A percentile compares a stretch with the other conserved stretches of the same genome.
Conservation (phyloP, 2,113 vertebrate genomes). For the Corvus cornix region DNA sequence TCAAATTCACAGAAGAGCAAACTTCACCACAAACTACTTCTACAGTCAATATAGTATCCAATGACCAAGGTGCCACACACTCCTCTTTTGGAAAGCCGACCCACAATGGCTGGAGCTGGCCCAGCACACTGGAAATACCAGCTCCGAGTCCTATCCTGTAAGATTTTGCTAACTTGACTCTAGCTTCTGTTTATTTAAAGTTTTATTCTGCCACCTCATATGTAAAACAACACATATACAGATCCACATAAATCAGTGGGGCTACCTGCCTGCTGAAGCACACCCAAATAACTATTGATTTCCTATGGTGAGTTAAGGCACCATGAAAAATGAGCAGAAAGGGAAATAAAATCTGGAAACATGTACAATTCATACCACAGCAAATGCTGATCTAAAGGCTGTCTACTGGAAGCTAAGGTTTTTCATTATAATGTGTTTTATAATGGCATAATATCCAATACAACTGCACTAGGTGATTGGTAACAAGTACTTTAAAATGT, state of each 20-base stretch:
- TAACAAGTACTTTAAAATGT: not conserved
- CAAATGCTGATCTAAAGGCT: not conserved
- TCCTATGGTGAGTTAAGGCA: not conserved
- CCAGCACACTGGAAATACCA: not conserved
- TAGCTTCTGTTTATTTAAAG: not conserved
- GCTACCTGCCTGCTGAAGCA: not conserved
- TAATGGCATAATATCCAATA: not conserved
- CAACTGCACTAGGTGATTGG: not conserved
- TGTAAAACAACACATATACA: not conserved
- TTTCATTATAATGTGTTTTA: not conserved
- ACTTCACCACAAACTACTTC: not conserved
- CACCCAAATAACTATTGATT: not conserved
- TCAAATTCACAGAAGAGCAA: not conserved
- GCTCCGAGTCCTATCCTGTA: not conserved
- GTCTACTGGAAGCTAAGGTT: not conserved
- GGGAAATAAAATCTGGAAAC: not conserved
- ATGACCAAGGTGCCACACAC: not conserved
- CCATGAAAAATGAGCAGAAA: not conserved
- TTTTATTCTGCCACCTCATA: not conserved
- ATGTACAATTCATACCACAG: not conserved
- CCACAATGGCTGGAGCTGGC: not conserved
- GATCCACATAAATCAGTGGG: not conserved
- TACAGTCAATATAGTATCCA: not conserved
- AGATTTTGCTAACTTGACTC: not conserved
- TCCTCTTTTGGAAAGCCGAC: not conserved